Percentiles rank a stretch among this genome's conserved stretches.
These are phyloP conservation scores for Sphaerophoria taeniata DNA, from an alignment of 2,888 invertebrate species.

Conservation along the genomic window DNA sequence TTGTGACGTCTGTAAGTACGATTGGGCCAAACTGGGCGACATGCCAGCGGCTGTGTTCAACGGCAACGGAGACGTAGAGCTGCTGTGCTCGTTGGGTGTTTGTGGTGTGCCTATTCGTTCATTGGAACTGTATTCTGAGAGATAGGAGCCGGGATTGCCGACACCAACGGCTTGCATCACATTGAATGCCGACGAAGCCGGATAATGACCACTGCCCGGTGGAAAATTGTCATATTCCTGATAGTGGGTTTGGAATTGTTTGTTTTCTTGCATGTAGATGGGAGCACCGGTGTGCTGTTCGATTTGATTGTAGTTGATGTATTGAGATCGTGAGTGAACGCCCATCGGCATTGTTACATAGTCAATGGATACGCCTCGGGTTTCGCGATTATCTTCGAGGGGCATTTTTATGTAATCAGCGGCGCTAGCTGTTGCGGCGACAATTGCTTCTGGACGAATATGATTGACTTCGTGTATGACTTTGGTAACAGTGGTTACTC, in stretches of 20 bases:
- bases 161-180: conserved; percentile 76
- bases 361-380: conserved; percentile 84
- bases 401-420: conserved; percentile 84
- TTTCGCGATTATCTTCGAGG: conserved; percentile 84
- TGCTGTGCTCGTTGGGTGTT: conserved; percentile 85
- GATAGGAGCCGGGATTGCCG: conserved; percentile 73
- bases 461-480: conserved; percentile 87
- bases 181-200: conserved; percentile 79
- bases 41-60: conserved; percentile 82
- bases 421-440: conserved; percentile 82
- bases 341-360: conserved; percentile 84
- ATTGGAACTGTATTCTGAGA: conserved; percentile 79
- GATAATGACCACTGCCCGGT: conserved; percentile 81
- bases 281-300: conserved; percentile 76
- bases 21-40: conserved; percentile 76
- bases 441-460: conserved; percentile 84
- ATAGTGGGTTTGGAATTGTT: conserved; percentile 83
- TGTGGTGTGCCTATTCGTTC: conserved; percentile 84
- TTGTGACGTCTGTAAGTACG: conserved; percentile 83
- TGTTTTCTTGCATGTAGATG: conserved; percentile 72
- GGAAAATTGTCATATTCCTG: conserved; percentile 86
- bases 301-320: conserved; percentile 82
- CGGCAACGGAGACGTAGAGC: conserved; percentile 84
- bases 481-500: conserved; percentile 89
- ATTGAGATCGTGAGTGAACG: conserved; percentile 80